phyloP scores from a whole-genome alignment of 2,888 invertebrate species.

The Cerastoderma edule region DNA sequence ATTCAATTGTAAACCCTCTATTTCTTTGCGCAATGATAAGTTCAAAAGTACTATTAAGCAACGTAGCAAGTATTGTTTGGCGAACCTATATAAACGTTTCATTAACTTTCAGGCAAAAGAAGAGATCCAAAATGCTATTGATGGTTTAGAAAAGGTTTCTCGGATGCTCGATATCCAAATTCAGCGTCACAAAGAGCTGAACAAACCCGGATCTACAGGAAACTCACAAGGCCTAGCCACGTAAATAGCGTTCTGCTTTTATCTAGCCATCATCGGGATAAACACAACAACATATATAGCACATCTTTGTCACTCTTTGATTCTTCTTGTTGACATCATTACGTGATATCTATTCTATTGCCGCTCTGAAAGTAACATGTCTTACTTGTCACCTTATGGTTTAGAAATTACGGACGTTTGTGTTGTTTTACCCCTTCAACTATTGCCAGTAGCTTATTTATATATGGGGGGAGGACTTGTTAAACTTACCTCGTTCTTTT shows the following conservation, averaged over 20 bases:
- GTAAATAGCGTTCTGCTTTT: background rate
- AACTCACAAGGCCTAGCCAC: background rate
- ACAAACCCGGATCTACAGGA: background rate
- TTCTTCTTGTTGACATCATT: too few species aligned
- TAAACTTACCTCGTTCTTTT: background rate
- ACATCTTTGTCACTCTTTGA: too few species aligned
- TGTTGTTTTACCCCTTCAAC: background rate
- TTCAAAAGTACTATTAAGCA: background rate
- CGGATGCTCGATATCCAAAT: background rate
- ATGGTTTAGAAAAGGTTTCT: constrained; percentile 1
- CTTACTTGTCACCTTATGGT: background rate
- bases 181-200: background rate
- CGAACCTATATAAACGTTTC: background rate
- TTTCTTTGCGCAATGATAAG: too few species aligned
- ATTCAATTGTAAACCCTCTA: too few species aligned
- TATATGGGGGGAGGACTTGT: background rate
- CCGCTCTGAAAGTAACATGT: too few species aligned
- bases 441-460: background rate
- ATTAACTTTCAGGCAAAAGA: background rate
- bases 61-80: background rate
- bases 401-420: background rate
- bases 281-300: too few species aligned
- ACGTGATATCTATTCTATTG: too few species aligned
- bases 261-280: background rate
- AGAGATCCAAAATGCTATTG: background rate